A percentile compares a stretch with the other conserved stretches of the same genome.
phyloP scores from a whole-genome alignment of 2,113 vertebrate species.

The Buteo buteo region DNA sequence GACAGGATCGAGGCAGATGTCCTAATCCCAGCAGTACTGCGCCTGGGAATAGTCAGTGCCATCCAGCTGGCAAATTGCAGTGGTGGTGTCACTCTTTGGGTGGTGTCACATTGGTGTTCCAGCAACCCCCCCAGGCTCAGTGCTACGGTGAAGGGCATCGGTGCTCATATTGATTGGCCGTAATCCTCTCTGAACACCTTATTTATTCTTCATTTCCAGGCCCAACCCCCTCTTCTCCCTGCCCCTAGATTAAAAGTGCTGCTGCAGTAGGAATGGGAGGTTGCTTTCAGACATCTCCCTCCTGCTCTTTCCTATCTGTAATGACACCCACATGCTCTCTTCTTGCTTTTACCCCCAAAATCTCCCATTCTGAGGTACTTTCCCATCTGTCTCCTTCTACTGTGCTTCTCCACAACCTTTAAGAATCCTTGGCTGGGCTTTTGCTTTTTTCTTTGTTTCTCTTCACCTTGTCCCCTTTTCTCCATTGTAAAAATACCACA shows the following conservation, averaged over 20 bases:
- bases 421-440: neutral
- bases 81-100: neutral
- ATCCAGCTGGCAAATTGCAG: neutral
- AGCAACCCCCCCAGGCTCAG: neutral
- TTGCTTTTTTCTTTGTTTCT: neutral
- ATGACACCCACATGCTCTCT: neutral
- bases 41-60: neutral
- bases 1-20: neutral
- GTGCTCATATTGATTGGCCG: neutral
- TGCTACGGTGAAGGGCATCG: neutral
- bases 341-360: neutral
- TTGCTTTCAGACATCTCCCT: neutral
- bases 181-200: neutral
- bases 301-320: neutral
- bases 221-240: neutral
- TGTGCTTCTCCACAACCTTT: neutral
- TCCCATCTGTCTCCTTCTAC: neutral
- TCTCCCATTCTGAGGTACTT: neutral
- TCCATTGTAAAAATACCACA: neutral
- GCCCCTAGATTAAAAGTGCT: neutral
- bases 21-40: neutral
- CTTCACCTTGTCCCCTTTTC: neutral
- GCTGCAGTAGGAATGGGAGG: neutral
- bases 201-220: neutral
- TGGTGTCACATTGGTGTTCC: neutral